Percentiles rank a stretch among this genome's conserved stretches.
Conservation (phyloP, 2,888 invertebrate genomes). For the Alitta virens region DNA sequence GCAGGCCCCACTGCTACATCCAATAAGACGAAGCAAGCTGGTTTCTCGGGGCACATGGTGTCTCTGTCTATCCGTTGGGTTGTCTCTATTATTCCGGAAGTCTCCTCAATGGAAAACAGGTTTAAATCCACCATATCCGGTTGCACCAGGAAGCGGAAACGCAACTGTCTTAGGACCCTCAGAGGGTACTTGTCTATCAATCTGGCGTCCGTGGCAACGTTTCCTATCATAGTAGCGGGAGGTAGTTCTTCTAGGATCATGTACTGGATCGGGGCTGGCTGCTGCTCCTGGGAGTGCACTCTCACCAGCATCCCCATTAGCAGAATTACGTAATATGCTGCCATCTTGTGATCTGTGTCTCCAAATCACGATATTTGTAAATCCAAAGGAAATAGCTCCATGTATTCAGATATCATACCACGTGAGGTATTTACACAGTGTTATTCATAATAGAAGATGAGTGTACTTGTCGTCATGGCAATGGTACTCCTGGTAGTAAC, state of each 20-base stretch:
- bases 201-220: conserved; percentile 16
- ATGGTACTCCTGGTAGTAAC: no score
- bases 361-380: no score
- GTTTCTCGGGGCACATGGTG: conserved; percentile 2
- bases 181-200: conserved; percentile 1
- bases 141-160: conserved; percentile 16
- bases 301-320: no score
- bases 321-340: no score
- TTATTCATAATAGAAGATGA: no score
- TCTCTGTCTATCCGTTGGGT: conserved; percentile 11
- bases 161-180: not conserved
- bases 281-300: no score
- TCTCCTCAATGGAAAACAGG: conserved; percentile 7
- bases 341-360: no score
- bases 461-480: no score
- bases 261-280: conserved; percentile 1
- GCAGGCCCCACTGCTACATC: conserved; percentile 16
- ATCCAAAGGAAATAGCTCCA: no score
- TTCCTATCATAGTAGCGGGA: conserved; percentile 4
- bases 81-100: conserved; percentile 6
- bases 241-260: conserved; percentile 14
- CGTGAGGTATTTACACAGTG: no score
- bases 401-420: no score
- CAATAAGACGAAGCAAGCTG: conserved; percentile 6
- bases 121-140: conserved; percentile 7